Conservation (phyloP, 1,140 invertebrate species). For the Acarapis woodi region DNA sequence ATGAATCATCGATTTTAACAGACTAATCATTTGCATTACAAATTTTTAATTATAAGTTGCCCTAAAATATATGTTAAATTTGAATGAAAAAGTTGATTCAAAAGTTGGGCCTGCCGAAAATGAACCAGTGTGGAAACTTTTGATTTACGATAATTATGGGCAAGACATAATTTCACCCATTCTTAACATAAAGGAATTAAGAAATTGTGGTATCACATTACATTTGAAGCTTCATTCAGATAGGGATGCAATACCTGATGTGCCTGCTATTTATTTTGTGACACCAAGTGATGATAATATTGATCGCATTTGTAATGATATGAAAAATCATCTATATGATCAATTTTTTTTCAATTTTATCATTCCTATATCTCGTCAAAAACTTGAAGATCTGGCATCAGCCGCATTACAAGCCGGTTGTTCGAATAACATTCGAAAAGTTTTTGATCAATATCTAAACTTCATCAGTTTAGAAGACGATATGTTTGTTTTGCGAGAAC, state of each 20-base stretch:
- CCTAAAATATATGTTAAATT: slow-evolving; percentile 11
- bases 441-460: slow-evolving; percentile 91
- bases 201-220: slow-evolving; percentile 82
- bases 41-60: slow-evolving; percentile 4
- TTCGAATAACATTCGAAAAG: slow-evolving; percentile 68
- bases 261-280: slow-evolving; percentile 94
- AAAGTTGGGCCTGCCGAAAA: too few species aligned
- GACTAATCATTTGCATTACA: too few species aligned
- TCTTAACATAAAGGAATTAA: slow-evolving; percentile 73
- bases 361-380: slow-evolving; percentile 69
- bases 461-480: slow-evolving; percentile 96
- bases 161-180: slow-evolving; percentile 96
- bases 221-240: slow-evolving; percentile 88
- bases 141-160: slow-evolving; percentile 79
- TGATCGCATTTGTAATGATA: slow-evolving; percentile 53
- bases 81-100: slow-evolving; percentile 8
- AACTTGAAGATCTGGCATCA: slow-evolving; percentile 77
- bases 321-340: slow-evolving; percentile 73
- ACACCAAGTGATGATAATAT: slow-evolving; percentile 91
- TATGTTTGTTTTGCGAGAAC: slow-evolving; percentile 72
- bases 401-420: slow-evolving; percentile 61
- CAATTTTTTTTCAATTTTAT: slow-evolving; percentile 93
- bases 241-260: slow-evolving; percentile 83
- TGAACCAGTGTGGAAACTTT: slow-evolving; percentile 22
- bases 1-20: neutral